A percentile compares a stretch with the other conserved stretches of the same genome.
These are phyloP conservation scores for Typhlichthys eigenmanni DNA, from an alignment of 2,797 vertebrate species.

Conservation along the genomic window DNA sequence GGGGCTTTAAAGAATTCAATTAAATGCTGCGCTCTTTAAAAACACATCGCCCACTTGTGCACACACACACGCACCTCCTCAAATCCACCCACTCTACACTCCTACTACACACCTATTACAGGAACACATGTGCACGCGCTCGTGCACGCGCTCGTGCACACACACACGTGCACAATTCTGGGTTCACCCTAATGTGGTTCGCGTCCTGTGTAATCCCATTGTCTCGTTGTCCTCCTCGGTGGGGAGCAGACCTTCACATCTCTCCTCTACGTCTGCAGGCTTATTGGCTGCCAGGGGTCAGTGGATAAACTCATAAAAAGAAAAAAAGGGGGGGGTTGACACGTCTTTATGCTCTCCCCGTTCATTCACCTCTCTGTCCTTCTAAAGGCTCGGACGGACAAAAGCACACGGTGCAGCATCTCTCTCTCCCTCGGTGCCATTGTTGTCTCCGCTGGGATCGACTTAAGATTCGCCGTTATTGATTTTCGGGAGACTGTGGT, in stretches of 20 bases:
- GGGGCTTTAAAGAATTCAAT: constrained; percentile 68
- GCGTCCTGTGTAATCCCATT: constrained; percentile 52
- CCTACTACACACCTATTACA: constrained; percentile 37
- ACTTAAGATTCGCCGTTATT: too few species aligned
- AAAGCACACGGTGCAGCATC: too few species aligned
- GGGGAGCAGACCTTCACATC: constrained; percentile 38
- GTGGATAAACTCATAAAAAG: constrained; percentile 52
- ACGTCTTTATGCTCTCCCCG: constrained; percentile 38
- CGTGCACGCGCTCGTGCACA: constrained; percentile 9
- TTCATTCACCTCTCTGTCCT: constrained; percentile 52
- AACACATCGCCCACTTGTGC: constrained; percentile 61
- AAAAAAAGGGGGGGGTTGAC: constrained; percentile 10
- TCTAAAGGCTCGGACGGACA: too few species aligned
- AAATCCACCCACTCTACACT: constrained; percentile 50
- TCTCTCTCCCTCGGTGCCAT: too few species aligned
- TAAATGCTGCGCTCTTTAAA: constrained; percentile 69
- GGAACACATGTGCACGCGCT: constrained; percentile 26
- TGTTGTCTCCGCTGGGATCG: too few species aligned
- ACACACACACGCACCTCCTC: constrained; percentile 34
- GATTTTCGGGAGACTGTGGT: too few species aligned
- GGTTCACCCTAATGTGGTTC: constrained; percentile 16
- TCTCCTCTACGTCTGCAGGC: constrained; percentile 20
- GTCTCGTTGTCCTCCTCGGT: constrained; percentile 30
- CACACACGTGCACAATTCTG: not conserved
- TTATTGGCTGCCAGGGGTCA: constrained; percentile 61